Conservation (phyloP, 2,888 invertebrate species). For the Belgica antarctica region DNA sequence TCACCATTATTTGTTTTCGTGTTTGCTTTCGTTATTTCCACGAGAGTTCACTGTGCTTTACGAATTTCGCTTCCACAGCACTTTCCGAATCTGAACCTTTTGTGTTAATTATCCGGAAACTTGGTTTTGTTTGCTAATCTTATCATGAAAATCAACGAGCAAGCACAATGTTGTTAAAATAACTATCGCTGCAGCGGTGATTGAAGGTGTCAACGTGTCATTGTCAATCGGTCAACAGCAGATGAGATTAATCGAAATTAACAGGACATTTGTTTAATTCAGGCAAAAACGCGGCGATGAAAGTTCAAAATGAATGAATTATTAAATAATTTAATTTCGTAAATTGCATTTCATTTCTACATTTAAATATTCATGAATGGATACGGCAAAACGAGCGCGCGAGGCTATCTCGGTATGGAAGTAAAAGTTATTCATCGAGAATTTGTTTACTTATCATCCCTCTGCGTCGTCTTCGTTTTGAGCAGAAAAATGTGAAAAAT, state of each 20-base stretch:
- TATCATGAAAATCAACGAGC: no score
- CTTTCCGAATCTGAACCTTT: no score
- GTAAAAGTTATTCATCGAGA: background rate
- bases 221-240: no score
- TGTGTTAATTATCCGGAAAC: no score
- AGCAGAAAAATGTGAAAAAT: background rate
- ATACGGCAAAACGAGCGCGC: background rate
- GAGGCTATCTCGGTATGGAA: constrained; percentile 6
- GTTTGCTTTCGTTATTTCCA: no score
- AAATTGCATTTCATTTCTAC: constrained; percentile 42
- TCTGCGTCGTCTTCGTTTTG: no score
- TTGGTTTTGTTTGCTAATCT: no score
- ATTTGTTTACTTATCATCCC: background rate
- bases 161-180: no score
- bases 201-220: constrained; percentile 41
- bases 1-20: no score
- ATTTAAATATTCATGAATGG: constrained; percentile 43
- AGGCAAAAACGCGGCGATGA: background rate
- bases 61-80: no score
- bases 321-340: constrained; percentile 42
- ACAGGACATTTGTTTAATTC: background rate
- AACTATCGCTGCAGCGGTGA: no score
- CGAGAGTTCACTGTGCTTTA: no score
- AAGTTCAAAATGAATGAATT: constrained; percentile 28
- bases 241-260: background rate